phyloP scores from a whole-genome alignment of 2,113 vertebrate species.

The Tachysurus fulvidraco region DNA sequence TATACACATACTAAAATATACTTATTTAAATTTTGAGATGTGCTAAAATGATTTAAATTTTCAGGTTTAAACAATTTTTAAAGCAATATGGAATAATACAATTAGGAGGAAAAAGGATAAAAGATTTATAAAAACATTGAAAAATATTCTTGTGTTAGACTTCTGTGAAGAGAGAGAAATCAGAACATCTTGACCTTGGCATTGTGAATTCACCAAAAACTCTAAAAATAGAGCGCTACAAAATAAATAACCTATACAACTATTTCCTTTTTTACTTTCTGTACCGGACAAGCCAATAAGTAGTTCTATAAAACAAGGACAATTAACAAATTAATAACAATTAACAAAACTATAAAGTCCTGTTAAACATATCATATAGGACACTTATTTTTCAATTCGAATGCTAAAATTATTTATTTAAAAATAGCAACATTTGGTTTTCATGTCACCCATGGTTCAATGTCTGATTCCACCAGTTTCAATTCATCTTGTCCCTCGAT shows the following conservation, averaged over 20 bases:
- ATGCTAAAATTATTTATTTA: not conserved
- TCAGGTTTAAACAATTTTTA: not conserved
- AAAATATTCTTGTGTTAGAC: not conserved
- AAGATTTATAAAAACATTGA: not conserved
- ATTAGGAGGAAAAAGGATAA: not conserved
- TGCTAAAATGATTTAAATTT: not conserved
- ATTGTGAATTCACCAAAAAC: not conserved
- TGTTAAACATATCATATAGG: not conserved
- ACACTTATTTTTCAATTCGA: not conserved
- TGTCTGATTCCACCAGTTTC: not conserved
- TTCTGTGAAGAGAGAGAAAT: not conserved
- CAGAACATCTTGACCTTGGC: not conserved
- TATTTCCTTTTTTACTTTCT: not conserved
- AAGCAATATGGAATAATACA: not conserved
- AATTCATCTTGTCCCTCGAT: not conserved
- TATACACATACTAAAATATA: too few species aligned
- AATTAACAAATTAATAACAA: not conserved
- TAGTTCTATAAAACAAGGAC: not conserved
- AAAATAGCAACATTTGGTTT: not conserved
- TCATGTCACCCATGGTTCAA: not conserved
- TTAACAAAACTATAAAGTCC: not conserved
- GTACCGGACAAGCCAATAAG: not conserved
- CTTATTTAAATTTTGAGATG: too few species aligned
- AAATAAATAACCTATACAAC: not conserved
- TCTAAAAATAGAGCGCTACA: not conserved